Base-by-base conservation (phyloP, 2,888 invertebrate genomes). In the Phorcus lineatus region DNA sequence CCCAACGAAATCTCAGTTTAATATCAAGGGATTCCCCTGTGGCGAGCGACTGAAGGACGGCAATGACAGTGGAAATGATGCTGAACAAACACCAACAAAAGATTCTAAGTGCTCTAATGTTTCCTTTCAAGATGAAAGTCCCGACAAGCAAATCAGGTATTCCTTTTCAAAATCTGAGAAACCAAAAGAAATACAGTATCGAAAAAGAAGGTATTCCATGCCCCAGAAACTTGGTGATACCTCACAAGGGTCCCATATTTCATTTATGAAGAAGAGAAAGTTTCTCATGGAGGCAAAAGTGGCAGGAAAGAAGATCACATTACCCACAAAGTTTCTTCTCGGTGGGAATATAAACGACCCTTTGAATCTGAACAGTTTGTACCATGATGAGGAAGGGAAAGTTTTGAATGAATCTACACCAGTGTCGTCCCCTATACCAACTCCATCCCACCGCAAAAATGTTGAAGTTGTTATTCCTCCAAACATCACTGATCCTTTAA, bases 271-370 rank as follows among this genome's bases (percentile, higher is more conserved):
- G 79, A 84, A 81, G 36, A 80, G 81, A 66, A 77, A 79, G 11
- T 55, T 54, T 22, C 80, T 81, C 47, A 67, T 81, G 24, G 82
- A 82, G 24, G 55, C 40, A 17, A 75, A 81, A 19, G 80, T 77
- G 28, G 84, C 82, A 28, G 83, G 81, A 17, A 84, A 83, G 55
- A 87, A 86, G 47, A 79, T 96, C 86, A 96, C 97, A 89, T 96
- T 97, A 77, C 98, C 98, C 0, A 97, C 97, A 0, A 98, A 98
- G 93, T 98, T 99, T 93, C 94, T 97, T 4, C 95, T 98, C 1
- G 99, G 98, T 67, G 99, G 98, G 11, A 98, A 97, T 93, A 98
- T 98, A 86, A 96, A 96, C 86, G 99, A 99, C 94, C 99, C 98
- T 0, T 94, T 99, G 70, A 99, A 99, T 94, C 94, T 99, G 82